Evolutionary conservation across 23 tunicate genomes (phyloP).

Genomic region (Halocynthia aurantium): DNA sequence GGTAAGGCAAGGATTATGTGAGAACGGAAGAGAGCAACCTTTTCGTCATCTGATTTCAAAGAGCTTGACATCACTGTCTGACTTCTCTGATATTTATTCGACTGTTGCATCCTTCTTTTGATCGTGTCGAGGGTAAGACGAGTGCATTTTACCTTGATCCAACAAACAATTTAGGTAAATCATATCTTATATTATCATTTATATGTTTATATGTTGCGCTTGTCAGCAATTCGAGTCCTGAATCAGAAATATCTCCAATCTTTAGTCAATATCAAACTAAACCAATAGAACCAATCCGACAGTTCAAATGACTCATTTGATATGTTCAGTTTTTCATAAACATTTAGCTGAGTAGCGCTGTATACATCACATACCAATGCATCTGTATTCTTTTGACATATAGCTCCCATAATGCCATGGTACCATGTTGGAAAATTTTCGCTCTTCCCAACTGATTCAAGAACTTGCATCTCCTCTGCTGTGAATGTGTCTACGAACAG

Average conservation of each 20-base stretch:
- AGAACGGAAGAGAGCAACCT: constrained; percentile 57
- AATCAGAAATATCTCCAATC: neutral
- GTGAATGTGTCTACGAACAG: constrained; percentile 53
- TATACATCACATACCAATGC: constrained; percentile 38
- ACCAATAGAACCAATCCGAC: neutral
- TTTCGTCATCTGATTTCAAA: constrained; percentile 41
- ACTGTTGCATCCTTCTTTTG: constrained; percentile 77
- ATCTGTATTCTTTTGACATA: constrained; percentile 77
- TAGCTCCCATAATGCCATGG: constrained; percentile 64
- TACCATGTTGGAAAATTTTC: constrained; percentile 82
- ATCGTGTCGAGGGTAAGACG: constrained; percentile 57
- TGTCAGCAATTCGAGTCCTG: no score
- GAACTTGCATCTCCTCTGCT: constrained; percentile 45
- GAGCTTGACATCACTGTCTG: constrained; percentile 31
- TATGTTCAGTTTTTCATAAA: no score
- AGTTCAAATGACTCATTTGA: neutral
- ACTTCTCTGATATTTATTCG: constrained; percentile 49
- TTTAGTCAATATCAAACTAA: neutral
- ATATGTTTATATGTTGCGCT: neutral
- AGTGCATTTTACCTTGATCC: constrained; percentile 52
- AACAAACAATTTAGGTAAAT: constrained; percentile 2
- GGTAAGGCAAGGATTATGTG: constrained; percentile 86
- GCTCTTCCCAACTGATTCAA: constrained; percentile 39
- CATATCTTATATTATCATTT: neutral
- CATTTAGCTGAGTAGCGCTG: neutral